A percentile compares a stretch with the other conserved stretches of the same genome.
Evolutionary conservation across 2,888 invertebrate genomes (phyloP).

Genomic region (Cosmorhoe ocellata): DNA sequence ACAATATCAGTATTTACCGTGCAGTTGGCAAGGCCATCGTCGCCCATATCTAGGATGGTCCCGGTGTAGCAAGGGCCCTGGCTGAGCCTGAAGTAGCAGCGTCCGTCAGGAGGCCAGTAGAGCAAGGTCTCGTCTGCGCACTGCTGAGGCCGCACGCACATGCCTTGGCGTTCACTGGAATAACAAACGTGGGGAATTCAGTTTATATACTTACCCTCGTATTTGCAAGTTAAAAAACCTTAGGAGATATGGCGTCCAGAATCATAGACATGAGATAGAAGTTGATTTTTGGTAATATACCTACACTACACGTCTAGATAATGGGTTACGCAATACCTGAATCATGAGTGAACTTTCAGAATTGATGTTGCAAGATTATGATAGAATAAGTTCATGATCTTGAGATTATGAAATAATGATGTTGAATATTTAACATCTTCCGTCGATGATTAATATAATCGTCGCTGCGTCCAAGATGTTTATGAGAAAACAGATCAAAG

Average conservation of each 20-base stretch:
- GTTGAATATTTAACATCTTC: too few relatives aligned
- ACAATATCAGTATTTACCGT: slow-evolving; percentile 61
- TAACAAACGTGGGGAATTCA: slow-evolving; percentile 31
- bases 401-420: too few relatives aligned
- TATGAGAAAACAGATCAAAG: too few relatives aligned
- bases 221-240: neutral
- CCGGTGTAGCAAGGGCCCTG: slow-evolving; percentile 91
- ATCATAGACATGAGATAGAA: too few relatives aligned
- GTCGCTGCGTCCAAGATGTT: too few relatives aligned
- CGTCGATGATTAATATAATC: too few relatives aligned
- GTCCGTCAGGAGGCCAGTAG: slow-evolving; percentile 89
- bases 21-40: slow-evolving; percentile 86
- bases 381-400: slow-evolving; percentile 4
- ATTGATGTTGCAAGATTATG: neutral
- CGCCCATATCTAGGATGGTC: slow-evolving; percentile 83
- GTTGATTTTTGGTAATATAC: too few relatives aligned
- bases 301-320: too few relatives aligned
- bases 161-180: slow-evolving; percentile 86
- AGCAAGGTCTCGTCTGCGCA: slow-evolving; percentile 85
- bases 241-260: neutral
- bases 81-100: slow-evolving; percentile 87
- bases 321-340: slow-evolving; percentile 2
- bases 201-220: slow-evolving; percentile 13
- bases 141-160: slow-evolving; percentile 85
- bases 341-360: slow-evolving; percentile 9